phyloP scores from a whole-genome alignment of 2,797 vertebrate genomes.

The Pseudopleuronectes americanus region DNA sequence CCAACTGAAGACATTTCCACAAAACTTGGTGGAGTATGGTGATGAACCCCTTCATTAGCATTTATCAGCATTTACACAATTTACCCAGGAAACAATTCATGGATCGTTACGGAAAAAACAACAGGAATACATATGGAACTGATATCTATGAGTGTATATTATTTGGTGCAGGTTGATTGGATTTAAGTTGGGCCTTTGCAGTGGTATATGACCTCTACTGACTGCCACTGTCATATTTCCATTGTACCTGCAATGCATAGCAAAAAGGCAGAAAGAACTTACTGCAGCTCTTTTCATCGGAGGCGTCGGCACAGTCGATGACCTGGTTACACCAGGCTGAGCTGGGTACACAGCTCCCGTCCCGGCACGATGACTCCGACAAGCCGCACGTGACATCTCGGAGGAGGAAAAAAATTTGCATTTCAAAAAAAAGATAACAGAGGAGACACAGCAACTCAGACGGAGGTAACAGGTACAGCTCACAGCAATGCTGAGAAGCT shows the following conservation, averaged over 20 bases:
- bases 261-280: constrained; percentile 69
- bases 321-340: constrained; percentile 95
- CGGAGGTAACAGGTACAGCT: constrained; percentile 43
- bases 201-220: no score
- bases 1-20: no score
- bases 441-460: constrained; percentile 36
- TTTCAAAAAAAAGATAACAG: constrained; percentile 60
- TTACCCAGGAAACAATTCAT: no score
- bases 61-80: no score
- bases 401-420: constrained; percentile 56
- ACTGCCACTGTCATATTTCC: not conserved
- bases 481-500: constrained; percentile 20
- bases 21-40: no score
- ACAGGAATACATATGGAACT: no score
- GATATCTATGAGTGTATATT: no score
- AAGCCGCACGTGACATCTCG: constrained; percentile 84
- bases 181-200: no score
- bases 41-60: no score
- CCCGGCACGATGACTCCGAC: constrained; percentile 91
- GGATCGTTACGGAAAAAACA: no score
- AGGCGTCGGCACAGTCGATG: constrained; percentile 94
- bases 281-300: constrained; percentile 97
- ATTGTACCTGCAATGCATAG: constrained; percentile 35
- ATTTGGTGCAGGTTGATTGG: no score
- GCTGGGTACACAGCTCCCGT: constrained; percentile 90